Conservation (phyloP, 2,888 invertebrate species). For the Glyphotaelius pellucidus region DNA sequence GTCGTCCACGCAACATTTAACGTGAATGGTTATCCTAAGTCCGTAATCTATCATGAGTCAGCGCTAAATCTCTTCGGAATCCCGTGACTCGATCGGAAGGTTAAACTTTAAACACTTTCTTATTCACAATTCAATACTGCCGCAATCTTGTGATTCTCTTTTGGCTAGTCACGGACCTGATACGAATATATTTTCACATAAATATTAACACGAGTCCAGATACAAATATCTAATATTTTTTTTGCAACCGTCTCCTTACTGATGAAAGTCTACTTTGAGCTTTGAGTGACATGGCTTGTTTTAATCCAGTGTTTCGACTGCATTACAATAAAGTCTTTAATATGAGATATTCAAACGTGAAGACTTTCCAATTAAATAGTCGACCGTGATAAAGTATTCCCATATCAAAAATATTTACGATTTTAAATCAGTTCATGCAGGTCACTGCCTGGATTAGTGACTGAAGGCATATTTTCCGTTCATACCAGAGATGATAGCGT, state of each 20-base stretch:
- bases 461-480: too few relatives aligned
- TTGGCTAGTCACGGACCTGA: background rate
- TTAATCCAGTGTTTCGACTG: background rate
- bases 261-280: background rate
- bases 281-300: background rate
- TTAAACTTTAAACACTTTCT: background rate
- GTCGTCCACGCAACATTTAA: too few relatives aligned
- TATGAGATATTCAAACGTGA: background rate
- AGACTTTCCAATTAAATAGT: background rate
- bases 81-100: constrained; percentile 36
- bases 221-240: background rate
- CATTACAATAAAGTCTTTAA: background rate
- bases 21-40: background rate
- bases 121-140: background rate
- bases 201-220: background rate
- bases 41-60: constrained; percentile 4
- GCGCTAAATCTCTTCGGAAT: background rate
- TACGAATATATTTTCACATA: background rate
- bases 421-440: too few relatives aligned
- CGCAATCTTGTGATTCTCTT: background rate
- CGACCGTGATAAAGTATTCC: background rate
- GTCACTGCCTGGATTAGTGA: too few relatives aligned
- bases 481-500: too few relatives aligned
- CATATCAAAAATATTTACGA: too few relatives aligned
- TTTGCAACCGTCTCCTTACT: background rate